Evolutionary conservation across 2,113 vertebrate species (phyloP).

Genomic region (Marcusenius ussheri): DNA sequence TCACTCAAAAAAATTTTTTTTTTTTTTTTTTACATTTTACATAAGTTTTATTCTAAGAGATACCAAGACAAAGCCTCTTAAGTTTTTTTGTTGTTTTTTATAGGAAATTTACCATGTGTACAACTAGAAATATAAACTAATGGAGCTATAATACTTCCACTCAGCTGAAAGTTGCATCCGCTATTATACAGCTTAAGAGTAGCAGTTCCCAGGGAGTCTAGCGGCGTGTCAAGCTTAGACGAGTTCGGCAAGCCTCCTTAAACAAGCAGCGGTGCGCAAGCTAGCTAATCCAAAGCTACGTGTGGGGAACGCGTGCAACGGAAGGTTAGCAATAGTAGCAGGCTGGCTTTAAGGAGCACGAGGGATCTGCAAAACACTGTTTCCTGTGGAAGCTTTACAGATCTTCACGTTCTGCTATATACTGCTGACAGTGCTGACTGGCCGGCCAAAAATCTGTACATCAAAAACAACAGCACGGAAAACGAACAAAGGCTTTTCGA

Average conservation of each 20-base stretch:
- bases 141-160: not conserved
- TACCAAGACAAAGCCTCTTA: not conserved
- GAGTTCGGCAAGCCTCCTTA: not conserved
- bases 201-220: not conserved
- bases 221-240: not conserved
- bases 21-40: not conserved
- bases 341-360: not conserved
- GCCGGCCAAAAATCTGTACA: not conserved
- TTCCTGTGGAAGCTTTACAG: not conserved
- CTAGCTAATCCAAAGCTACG: not conserved
- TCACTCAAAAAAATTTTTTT: not conserved
- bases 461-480: not conserved
- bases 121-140: not conserved
- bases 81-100: not conserved
- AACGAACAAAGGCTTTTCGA: not conserved
- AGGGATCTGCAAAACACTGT: not conserved
- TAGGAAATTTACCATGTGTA: not conserved
- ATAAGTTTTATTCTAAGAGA: not conserved
- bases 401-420: not conserved
- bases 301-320: not conserved
- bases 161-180: not conserved
- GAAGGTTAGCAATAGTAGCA: not conserved
- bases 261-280: not conserved
- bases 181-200: not conserved
- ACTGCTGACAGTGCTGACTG: not conserved